phyloP scores from a whole-genome alignment of 2,888 invertebrate genomes.

The Serrognathus titanus region DNA sequence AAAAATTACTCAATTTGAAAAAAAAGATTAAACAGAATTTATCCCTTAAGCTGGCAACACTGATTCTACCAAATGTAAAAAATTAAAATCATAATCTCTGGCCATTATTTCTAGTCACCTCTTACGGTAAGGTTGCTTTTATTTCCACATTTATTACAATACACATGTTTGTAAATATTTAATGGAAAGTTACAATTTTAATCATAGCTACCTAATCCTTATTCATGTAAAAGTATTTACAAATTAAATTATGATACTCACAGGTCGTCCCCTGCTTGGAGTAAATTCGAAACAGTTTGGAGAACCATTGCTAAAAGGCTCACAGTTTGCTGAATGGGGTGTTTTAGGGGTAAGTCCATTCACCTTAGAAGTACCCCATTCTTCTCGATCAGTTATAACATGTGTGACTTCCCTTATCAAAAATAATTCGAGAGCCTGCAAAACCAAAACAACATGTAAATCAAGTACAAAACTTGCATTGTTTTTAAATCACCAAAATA shows the following conservation, averaged over 20 bases:
- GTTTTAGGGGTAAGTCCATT: slow-evolving; percentile 26
- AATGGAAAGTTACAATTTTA: no score
- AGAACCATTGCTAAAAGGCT: slow-evolving; percentile 15
- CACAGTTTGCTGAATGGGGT: slow-evolving; percentile 25
- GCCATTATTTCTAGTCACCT: no score
- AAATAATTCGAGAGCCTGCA: slow-evolving; percentile 61
- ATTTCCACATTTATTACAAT: no score
- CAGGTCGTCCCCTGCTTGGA: slow-evolving; percentile 26
- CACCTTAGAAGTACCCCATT: slow-evolving; percentile 33
- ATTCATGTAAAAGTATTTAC: background rate
- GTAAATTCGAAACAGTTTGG: slow-evolving; percentile 13
- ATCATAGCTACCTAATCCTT: no score
- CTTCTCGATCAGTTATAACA: slow-evolving; percentile 53
- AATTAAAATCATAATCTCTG: background rate
- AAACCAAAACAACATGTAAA: slow-evolving; percentile 19
- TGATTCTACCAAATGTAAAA: background rate
- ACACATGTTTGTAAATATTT: no score
- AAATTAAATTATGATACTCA: slow-evolving; percentile 4
- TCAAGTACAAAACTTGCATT: background rate
- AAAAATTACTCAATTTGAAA: no score
- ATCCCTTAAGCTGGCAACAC: no score
- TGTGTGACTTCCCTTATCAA: slow-evolving; percentile 59
- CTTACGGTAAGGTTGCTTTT: no score
- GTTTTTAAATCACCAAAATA: slow-evolving; percentile 5
- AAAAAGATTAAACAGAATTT: no score